Percentiles rank a stretch among this genome's conserved stretches.
Evolutionary conservation across 2,888 invertebrate genomes (phyloP).

Genomic region (Liposcelis brunnea): DNA sequence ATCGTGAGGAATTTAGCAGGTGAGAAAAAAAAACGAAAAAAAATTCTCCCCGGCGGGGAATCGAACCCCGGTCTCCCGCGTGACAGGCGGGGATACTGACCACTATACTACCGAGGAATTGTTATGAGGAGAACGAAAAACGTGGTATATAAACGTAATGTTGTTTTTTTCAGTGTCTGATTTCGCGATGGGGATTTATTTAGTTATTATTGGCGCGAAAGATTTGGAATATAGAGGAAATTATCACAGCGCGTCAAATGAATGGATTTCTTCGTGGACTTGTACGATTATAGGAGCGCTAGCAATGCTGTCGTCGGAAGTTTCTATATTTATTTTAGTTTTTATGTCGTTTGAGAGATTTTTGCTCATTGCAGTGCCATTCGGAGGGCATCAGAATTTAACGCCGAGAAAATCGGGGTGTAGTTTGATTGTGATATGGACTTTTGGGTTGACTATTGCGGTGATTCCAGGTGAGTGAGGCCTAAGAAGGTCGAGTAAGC

Average conservation of each 20-base stretch:
- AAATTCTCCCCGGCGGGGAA: slow-evolving; percentile 30
- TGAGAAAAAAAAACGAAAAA: slow-evolving; percentile 18
- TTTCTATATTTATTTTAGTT: slow-evolving; percentile 47
- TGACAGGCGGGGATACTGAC: slow-evolving; percentile 35
- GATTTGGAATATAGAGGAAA: slow-evolving; percentile 38
- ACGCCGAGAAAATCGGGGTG: slow-evolving; percentile 34
- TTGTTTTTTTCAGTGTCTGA: slow-evolving; percentile 35
- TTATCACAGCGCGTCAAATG: slow-evolving; percentile 37
- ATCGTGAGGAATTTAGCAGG: slow-evolving; percentile 46
- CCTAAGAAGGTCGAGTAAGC: not conserved
- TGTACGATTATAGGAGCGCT: slow-evolving; percentile 42
- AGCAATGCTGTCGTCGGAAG: slow-evolving; percentile 48
- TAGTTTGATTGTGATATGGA: slow-evolving; percentile 39
- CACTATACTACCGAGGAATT: slow-evolving; percentile 32
- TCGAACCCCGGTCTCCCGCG: slow-evolving; percentile 35
- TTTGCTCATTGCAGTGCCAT: slow-evolving; percentile 40
- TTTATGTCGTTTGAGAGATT: slow-evolving; percentile 54
- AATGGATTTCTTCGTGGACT: slow-evolving; percentile 47
- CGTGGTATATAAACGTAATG: not conserved
- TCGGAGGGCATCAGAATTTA: slow-evolving; percentile 35
- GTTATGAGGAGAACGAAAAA: not conserved
- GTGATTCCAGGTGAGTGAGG: slow-evolving; percentile 42
- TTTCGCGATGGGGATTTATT: slow-evolving; percentile 48
- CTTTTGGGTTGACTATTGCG: slow-evolving; percentile 38
- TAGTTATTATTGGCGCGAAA: slow-evolving; percentile 40